Evolutionary conservation across 1,140 invertebrate genomes (phyloP).

Genomic region (Spodoptera frugiperda): DNA sequence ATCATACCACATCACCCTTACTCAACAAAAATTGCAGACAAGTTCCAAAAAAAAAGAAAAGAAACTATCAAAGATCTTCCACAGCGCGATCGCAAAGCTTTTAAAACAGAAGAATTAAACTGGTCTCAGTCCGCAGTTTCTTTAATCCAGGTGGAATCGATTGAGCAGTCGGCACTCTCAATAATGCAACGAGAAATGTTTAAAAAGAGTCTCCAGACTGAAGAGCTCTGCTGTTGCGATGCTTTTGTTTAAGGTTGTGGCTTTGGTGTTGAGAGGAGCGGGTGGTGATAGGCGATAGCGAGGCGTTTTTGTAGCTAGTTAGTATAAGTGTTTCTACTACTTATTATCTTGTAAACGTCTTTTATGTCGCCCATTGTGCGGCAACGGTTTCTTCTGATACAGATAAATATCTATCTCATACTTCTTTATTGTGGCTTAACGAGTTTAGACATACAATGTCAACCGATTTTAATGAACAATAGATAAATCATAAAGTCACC

Average conservation of each 20-base stretch:
- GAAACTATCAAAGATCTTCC: background rate
- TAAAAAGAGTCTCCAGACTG: slow-evolving; percentile 65
- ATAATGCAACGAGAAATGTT: slow-evolving; percentile 68
- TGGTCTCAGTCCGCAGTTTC: slow-evolving; percentile 32
- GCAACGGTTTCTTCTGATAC: too few species aligned
- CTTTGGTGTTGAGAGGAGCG: slow-evolving; percentile 32
- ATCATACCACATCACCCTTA: too few species aligned
- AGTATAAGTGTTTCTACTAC: too few species aligned
- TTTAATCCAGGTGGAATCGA: slow-evolving; percentile 56
- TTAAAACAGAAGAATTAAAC: slow-evolving; percentile 43
- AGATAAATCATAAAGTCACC: too few species aligned
- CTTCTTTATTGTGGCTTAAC: too few species aligned
- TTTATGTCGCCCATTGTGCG: too few species aligned
- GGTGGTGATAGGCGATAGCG: too few species aligned
- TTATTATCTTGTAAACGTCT: too few species aligned
- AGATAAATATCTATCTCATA: too few species aligned
- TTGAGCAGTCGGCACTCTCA: slow-evolving; percentile 62
- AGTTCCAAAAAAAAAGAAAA: background rate
- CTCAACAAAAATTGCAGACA: background rate
- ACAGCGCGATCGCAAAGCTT: slow-evolving; percentile 17
- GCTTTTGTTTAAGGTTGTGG: slow-evolving; percentile 52
- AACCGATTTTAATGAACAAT: too few species aligned
- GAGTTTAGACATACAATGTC: too few species aligned
- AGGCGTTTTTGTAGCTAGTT: too few species aligned
- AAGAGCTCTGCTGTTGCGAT: slow-evolving; percentile 56